Base-by-base conservation (phyloP, 2,113 vertebrate species). In the Syngnathus floridae region DNA sequence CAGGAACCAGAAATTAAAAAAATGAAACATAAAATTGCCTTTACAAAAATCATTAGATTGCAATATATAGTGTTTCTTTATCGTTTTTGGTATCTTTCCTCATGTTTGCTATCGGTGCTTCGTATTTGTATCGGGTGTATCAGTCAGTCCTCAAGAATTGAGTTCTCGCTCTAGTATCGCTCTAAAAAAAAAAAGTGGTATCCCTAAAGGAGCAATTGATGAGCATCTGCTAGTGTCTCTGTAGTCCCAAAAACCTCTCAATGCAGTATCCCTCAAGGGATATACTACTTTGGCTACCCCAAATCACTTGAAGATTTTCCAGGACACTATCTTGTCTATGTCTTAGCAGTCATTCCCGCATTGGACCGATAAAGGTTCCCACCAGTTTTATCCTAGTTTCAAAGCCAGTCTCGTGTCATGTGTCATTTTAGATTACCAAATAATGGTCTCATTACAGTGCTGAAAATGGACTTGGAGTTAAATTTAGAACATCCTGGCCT, bases 401-500 rank as follows among this genome's bases (percentile, higher is more conserved):
- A 56, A 56, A 17, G 26, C 12, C 12, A 6, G 43, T 11, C 51
- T 22, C 12, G 14, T 31, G 22, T 75, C 73, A 76, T 86, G 82
- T 76, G 59, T 88, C 82, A 80, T 71, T 73, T 60, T 62, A 65
- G 71, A 84, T 89, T 86, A 87, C 79, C 80, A 79, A 74, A 61
- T 81, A 85, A 88, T 90, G 86, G 88, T 85, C 65, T 86, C 83
- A 91, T 88, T 89, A 89, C 54, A 86, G 75, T 74, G 78, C 81
- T 48, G 66, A 82, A 88, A 87, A 87, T 84, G 78, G 80, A 83
- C 70, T 67, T 22, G 9, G 56, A 79, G 81, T 88, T 89, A 90
- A 88, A 88, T 86, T 82, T 91, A 86, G 87, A 90, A 77, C 86
- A 86, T 90, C 84, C 89, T 86, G 82, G 82, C 67, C 77, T 65